Percentiles rank a stretch among this genome's conserved stretches.
Conservation (phyloP, 2,113 vertebrate species). For the Thermophis baileyi region DNA sequence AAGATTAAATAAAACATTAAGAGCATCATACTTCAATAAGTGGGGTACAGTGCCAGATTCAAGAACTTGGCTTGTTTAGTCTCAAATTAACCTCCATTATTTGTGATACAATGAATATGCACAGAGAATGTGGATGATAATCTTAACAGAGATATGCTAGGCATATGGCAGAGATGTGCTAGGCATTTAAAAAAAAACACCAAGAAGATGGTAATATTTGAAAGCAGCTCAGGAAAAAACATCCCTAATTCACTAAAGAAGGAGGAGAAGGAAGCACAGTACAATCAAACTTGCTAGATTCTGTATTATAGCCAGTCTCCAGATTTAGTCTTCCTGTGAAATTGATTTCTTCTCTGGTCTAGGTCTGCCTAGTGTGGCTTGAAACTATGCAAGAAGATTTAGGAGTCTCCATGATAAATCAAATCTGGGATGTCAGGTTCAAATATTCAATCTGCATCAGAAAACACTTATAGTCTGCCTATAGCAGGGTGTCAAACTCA, state of each 20-base stretch:
- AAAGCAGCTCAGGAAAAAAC: neutral
- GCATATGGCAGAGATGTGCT: neutral
- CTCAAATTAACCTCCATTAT: neutral
- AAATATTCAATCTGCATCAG: neutral
- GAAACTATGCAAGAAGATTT: neutral
- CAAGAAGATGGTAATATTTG: neutral
- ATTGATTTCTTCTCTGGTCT: neutral
- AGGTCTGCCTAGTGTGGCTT: neutral
- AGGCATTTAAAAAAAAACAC: neutral
- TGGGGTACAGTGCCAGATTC: neutral
- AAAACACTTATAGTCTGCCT: neutral
- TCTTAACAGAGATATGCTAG: neutral
- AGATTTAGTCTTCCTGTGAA: neutral
- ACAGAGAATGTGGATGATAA: neutral
- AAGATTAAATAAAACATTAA: neutral
- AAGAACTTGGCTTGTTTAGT: neutral
- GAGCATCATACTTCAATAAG: neutral
- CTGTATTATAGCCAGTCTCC: neutral
- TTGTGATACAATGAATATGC: neutral
- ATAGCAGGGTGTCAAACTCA: no score
- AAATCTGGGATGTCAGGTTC: neutral
- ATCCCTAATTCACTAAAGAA: neutral
- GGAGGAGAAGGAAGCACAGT: neutral
- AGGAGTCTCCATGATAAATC: neutral
- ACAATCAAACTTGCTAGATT: neutral